Evolutionary conservation across 2,113 vertebrate genomes (phyloP), one percentile per base, ranked within the genome.

Genomic region (Catharus fuscescens): DNA sequence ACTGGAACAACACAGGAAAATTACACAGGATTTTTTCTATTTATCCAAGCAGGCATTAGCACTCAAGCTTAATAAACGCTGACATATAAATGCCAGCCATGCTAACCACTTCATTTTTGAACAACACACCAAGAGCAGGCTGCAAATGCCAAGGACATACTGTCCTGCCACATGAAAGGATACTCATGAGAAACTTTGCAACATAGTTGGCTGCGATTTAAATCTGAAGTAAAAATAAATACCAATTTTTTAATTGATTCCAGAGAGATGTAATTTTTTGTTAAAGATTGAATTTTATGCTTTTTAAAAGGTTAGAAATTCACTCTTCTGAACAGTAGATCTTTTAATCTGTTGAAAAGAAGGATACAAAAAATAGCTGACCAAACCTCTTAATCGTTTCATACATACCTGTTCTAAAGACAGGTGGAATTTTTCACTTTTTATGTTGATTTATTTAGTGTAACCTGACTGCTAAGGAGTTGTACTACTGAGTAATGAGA

Each of bases 131-230:
- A 95, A 95, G 29, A 91, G 38, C 47, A 91, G 20, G 91, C 54
- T 93, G 87, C 71, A 92, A 95, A 95, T 90, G 94, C 96, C 96
- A 97, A 97, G 95, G 85, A 97, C 96, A 97, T 95, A 91, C 95
- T 96, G 94, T 97, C 88, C 93, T 73, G 50, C 92, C 93, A 95
- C 94, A 97, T 95, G 59, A 96, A 95, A 93, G 79, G 59, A 76
- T 82, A 82, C 42, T 50, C 60, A 80, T 38, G 28, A 89, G 83
- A 91, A 94, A 94, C 62, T 79, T 23, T 54, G 78, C 90, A 89
- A 86, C 11, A 32, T 70, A 82, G 92, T 14, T 14, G 2, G 66
- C 94, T 91, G 84, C 78, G 92, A 65, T 85, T 95, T 92, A 87
- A 89, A 82, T 92, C 62, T 91, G 57, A 92, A 87, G 66, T 36